These are phyloP conservation scores for Notamacropus eugenii DNA, from an alignment of 2,797 vertebrate genomes.

Conservation along the genomic window DNA sequence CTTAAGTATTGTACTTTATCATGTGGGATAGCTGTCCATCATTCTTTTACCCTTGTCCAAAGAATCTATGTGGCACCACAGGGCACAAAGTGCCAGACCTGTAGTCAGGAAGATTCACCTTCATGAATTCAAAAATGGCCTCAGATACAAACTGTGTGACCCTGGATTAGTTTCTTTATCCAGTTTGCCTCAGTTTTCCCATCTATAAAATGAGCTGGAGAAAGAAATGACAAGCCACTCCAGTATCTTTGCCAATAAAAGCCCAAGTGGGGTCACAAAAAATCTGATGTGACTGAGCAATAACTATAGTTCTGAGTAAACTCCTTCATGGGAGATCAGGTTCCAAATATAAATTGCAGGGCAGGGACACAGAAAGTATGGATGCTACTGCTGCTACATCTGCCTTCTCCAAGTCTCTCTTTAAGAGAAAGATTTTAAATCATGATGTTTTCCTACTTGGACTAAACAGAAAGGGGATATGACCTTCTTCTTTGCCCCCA, in stretches of 20 bases:
- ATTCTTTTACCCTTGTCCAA: not conserved
- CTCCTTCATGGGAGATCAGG: not conserved
- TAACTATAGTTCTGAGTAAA: not conserved
- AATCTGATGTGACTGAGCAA: not conserved
- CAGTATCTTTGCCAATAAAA: not conserved
- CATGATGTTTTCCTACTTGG: not conserved
- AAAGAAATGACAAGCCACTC: not conserved
- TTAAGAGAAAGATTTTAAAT: not conserved
- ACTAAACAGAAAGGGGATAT: not conserved
- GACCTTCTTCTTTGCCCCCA: not conserved
- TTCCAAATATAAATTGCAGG: not conserved
- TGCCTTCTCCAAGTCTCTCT: not conserved
- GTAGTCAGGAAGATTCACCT: not conserved
- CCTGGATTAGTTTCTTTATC: not conserved
- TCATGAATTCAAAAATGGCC: not conserved
- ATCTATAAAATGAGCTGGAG: not conserved
- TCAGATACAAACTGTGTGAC: not conserved
- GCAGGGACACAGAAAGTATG: not conserved
- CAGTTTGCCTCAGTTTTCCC: not conserved
- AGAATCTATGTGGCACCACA: no score
- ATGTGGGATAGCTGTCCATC: not conserved
- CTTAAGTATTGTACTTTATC: not conserved
- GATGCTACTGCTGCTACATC: not conserved
- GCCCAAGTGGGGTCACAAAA: not conserved
- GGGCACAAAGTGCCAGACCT: no score